Evolutionary conservation across 2,888 invertebrate species (phyloP).

Genomic region (Cremastinae sp.): DNA sequence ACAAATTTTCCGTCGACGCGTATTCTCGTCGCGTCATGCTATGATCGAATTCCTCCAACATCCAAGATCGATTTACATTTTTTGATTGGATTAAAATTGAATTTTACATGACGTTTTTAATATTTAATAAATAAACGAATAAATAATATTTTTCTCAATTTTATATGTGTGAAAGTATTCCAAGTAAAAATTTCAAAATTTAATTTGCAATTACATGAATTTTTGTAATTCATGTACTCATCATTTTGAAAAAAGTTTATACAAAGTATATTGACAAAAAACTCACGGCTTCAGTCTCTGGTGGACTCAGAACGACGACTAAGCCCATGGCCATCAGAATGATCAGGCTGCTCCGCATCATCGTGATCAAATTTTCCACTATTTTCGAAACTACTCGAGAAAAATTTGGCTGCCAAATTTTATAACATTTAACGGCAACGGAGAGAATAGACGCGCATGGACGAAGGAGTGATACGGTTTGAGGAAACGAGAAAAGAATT

Average conservation of each 20-base stretch:
- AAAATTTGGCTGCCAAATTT: neutral
- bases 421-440: neutral
- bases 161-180: too few species aligned
- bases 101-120: too few species aligned
- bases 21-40: too few species aligned
- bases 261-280: too few species aligned
- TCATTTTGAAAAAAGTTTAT: too few species aligned
- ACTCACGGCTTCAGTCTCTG: conserved; percentile 49
- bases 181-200: too few species aligned
- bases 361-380: conserved; percentile 19
- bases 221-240: too few species aligned
- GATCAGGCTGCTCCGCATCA: conserved; percentile 38
- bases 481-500: conserved; percentile 40
- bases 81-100: too few species aligned
- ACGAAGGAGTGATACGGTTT: conserved; percentile 14
- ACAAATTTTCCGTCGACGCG: too few species aligned
- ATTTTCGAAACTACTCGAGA: neutral
- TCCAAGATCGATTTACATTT: too few species aligned
- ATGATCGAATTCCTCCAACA: too few species aligned
- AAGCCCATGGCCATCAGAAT: conserved; percentile 24
- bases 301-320: conserved; percentile 31
- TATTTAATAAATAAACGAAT: neutral
- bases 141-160: neutral
- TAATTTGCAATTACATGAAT: too few species aligned
- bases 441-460: neutral